phyloP scores from a whole-genome alignment of 2,888 invertebrate genomes.

The Rhamphomyia laevipes region DNA sequence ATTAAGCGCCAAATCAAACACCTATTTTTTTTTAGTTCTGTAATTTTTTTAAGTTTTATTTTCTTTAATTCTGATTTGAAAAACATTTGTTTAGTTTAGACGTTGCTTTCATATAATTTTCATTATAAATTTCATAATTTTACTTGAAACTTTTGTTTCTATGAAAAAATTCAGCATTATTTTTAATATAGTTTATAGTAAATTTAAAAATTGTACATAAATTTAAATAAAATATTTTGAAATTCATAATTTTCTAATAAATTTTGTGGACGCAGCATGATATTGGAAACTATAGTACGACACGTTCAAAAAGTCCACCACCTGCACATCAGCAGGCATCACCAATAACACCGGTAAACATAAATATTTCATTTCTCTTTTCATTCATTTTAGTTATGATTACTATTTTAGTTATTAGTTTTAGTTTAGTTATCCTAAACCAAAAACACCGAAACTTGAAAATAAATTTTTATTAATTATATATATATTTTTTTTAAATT shows the following conservation, averaged over 20 bases:
- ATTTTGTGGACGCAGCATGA: conserved; percentile 46
- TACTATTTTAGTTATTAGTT: not conserved
- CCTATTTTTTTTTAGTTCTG: too few relatives aligned
- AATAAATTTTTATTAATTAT: conserved; percentile 10
- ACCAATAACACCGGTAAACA: conserved; percentile 55
- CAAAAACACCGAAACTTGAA: not conserved
- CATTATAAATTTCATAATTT: too few relatives aligned
- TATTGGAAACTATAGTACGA: conserved; percentile 34
- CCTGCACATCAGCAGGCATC: conserved; percentile 74
- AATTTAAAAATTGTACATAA: not conserved
- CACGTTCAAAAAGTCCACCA: conserved; percentile 59
- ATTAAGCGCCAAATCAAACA: too few relatives aligned
- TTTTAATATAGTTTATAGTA: too few relatives aligned
- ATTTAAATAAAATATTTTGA: conserved; percentile 7
- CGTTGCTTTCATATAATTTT: too few relatives aligned
- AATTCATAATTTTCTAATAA: conserved; percentile 16
- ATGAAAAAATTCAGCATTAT: too few relatives aligned
- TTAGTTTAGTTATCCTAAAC: too few relatives aligned
- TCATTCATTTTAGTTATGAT: not conserved
- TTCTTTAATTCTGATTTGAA: too few relatives aligned
- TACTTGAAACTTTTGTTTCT: too few relatives aligned
- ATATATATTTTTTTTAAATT: conserved; percentile 6
- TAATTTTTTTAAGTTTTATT: too few relatives aligned
- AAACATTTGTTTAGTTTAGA: too few relatives aligned
- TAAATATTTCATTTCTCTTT: conserved; percentile 1